Conservation (phyloP, 2,797 vertebrate species). For the Anisognathus igniventris region DNA sequence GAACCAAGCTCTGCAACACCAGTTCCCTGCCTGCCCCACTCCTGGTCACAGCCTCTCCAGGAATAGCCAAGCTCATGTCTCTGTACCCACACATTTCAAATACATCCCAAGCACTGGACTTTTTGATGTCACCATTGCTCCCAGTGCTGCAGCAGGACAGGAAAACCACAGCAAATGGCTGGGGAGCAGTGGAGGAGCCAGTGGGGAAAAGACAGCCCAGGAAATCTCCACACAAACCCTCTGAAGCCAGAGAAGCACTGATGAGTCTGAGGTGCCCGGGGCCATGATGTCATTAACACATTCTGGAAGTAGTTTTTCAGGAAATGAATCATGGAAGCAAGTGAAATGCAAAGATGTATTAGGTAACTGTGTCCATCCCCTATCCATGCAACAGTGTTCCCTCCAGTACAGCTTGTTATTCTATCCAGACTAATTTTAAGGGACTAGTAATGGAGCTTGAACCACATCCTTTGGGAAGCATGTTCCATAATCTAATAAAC, state of each 20-base stretch:
- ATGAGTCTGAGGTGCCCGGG: neutral
- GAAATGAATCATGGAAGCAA: conserved; percentile 42
- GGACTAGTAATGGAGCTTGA: neutral
- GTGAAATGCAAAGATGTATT: neutral
- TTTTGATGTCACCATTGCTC: neutral
- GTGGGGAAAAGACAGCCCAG: neutral
- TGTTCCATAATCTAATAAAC: conserved; percentile 31
- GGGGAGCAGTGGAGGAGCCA: neutral
- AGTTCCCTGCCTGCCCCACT: neutral
- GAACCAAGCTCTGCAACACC: neutral
- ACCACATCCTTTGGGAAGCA: conserved; percentile 33
- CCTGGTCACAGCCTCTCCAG: neutral
- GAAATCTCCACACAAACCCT: neutral
- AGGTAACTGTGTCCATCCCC: neutral
- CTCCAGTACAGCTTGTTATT: neutral
- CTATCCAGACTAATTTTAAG: conserved; percentile 1
- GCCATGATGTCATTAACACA: neutral
- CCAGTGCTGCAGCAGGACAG: neutral
- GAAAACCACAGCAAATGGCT: neutral
- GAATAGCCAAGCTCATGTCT: accelerated
- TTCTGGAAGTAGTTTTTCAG: neutral
- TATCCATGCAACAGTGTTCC: neutral
- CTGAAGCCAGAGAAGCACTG: neutral
- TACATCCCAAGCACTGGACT: neutral
- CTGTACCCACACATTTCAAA: neutral